Percentiles rank a stretch among this genome's conserved stretches.
Conservation (phyloP, 2,797 vertebrate species). For the Mormyrus proboscirostris region DNA sequence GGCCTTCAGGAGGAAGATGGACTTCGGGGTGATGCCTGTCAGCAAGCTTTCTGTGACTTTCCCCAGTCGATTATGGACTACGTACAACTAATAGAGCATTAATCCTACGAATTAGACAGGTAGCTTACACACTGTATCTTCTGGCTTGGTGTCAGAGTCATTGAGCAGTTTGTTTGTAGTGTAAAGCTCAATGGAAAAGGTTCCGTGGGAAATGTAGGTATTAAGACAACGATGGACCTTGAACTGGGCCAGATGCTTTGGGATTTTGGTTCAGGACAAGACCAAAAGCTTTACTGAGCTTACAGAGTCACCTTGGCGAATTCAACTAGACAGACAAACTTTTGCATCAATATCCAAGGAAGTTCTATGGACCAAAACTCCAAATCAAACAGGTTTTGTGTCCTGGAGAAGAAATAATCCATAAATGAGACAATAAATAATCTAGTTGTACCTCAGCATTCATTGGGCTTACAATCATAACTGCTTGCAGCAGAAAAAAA, state of each 20-base stretch:
- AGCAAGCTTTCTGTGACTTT: constrained; percentile 32
- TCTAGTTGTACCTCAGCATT: neutral
- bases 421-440: neutral
- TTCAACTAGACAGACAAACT: neutral
- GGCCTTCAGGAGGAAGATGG: constrained; percentile 22
- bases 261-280: neutral
- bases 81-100: constrained; percentile 43
- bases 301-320: neutral
- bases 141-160: constrained; percentile 32
- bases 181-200: neutral
- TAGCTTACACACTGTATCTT: constrained; percentile 30
- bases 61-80: constrained; percentile 42
- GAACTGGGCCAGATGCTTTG: neutral
- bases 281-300: neutral
- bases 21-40: constrained; percentile 32
- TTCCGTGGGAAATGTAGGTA: constrained; percentile 2
- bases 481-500: neutral
- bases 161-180: constrained; percentile 32
- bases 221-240: neutral
- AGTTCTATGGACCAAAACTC: neutral
- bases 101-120: constrained; percentile 23
- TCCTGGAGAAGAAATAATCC: constrained; percentile 22
- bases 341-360: neutral
- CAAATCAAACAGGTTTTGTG: neutral
- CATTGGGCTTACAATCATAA: neutral